Evolutionary conservation across 2,113 vertebrate genomes (phyloP), one percentile per base, ranked within the genome.

Genomic region (Furnarius figulus): DNA sequence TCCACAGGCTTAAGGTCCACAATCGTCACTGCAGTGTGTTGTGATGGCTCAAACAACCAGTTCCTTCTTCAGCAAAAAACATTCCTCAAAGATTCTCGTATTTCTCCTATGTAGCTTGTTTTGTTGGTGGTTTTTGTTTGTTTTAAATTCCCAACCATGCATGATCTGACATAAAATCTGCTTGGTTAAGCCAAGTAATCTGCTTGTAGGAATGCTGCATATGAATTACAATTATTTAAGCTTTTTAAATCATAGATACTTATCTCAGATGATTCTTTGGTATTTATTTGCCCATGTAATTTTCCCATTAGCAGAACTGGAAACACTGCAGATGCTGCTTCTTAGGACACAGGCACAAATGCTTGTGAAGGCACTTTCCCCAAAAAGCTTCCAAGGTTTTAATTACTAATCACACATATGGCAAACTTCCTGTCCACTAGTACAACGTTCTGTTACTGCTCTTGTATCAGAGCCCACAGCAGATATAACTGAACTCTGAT

Each of bases 351-450:
- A 95, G 62, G 79, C 92, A 97, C 85, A 88, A 91, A 87, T 66
- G 85, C 63, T 96, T 85, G 74, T 74, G 93, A 96, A 97, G 88
- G 85, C 88, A 95, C 87, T 88, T 91, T 63, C 55, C 62, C 55
- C 93, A 84, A 30, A 89, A 89, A 95, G 86, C 59, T 94, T 72
- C 73, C 63, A 85, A 87, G 53, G 39, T 74, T 80, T 90, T 63
- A 47, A 84, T 83, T 47, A 47, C 31, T 72, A 24, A 89, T 83
- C 82, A 79, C 40, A 83, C 39, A 78, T 0, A 87, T 31, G 73
- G 59, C 50, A 95, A 87, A 81, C 62, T 44, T 80, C 30, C 61
- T 22, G 10, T 80, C 87, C 52, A 46, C 30, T n/a, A 50, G 62
- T 53, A 79, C 66, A 81, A 80, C 0, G 1, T 49, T 49, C 44